Percentiles rank a stretch among this genome's conserved stretches.
These are phyloP conservation scores for Macropodus opercularis DNA, from an alignment of 2,797 vertebrate species.

Conservation along the genomic window DNA sequence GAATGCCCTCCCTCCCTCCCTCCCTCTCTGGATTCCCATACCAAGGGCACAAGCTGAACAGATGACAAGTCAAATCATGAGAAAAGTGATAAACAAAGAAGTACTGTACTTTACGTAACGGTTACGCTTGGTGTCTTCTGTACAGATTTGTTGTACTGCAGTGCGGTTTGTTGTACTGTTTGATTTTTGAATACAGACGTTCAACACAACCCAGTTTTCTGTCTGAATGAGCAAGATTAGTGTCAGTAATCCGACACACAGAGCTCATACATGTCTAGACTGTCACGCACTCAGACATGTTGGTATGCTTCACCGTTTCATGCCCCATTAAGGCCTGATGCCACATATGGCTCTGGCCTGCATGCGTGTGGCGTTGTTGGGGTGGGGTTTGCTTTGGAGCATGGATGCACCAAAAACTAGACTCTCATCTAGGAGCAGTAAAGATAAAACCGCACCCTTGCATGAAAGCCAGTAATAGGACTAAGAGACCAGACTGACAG, in stretches of 20 bases:
- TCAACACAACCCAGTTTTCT: background rate
- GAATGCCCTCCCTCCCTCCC: slow-evolving; percentile 15
- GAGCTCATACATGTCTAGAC: slow-evolving; percentile 26
- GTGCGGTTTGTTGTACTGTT: slow-evolving; percentile 7
- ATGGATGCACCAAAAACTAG: slow-evolving; percentile 20
- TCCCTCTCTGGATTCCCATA: background rate
- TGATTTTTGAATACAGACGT: background rate
- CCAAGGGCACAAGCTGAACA: slow-evolving; percentile 1
- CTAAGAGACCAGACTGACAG: slow-evolving; percentile 42
- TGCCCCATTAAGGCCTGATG: slow-evolving; percentile 10
- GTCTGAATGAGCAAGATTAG: slow-evolving; percentile 41
- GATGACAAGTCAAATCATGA: slow-evolving; percentile 11
- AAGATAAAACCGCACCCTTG: slow-evolving; percentile 13
- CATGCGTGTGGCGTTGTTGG: slow-evolving; percentile 7
- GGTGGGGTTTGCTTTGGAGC: background rate
- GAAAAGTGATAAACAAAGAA: background rate
- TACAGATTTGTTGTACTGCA: background rate
- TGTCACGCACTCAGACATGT: slow-evolving; percentile 20
- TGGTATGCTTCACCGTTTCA: slow-evolving; percentile 8
- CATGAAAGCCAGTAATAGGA: slow-evolving; percentile 24
- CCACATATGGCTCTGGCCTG: slow-evolving; percentile 13
- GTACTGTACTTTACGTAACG: background rate
- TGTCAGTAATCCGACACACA: slow-evolving; percentile 30
- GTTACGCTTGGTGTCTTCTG: background rate
- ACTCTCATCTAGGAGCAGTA: slow-evolving; percentile 21